Percentiles rank a stretch among this genome's conserved stretches.
Evolutionary conservation across 2,888 invertebrate genomes (phyloP).

Genomic region (Eristalis arbustorum): DNA sequence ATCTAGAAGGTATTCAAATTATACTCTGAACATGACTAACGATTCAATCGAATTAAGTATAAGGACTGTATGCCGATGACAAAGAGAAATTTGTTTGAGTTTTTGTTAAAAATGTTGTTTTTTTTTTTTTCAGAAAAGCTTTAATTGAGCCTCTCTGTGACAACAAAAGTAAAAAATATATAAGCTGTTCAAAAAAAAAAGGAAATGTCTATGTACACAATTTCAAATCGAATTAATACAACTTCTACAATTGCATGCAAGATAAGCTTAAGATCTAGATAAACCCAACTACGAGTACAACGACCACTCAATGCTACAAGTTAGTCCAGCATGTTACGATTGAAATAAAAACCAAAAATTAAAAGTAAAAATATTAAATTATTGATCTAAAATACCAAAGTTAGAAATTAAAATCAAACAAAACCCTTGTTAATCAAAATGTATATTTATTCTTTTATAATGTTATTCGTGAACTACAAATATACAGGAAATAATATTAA

Average conservation of each 20-base stretch:
- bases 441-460: conserved; percentile 3
- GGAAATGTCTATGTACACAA: neutral
- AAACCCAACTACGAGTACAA: conserved; percentile 7
- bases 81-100: no score
- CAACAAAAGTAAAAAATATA: neutral
- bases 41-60: no score
- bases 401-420: conserved; percentile 51
- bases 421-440: conserved; percentile 18
- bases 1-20: no score
- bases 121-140: no score
- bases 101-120: neutral
- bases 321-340: neutral
- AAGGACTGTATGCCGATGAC: no score
- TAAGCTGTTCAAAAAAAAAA: neutral
- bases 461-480: neutral
- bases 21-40: no score
- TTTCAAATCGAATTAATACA: neutral
- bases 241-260: neutral
- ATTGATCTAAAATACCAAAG: conserved; percentile 17
- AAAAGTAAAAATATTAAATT: neutral
- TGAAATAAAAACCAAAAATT: neutral
- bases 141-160: no score
- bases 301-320: conserved; percentile 11
- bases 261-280: neutral
- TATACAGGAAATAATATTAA: conserved; percentile 20